Evolutionary conservation across 2,113 vertebrate species (phyloP), one percentile per base, ranked within the genome.

Genomic region (Albula goreensis): DNA sequence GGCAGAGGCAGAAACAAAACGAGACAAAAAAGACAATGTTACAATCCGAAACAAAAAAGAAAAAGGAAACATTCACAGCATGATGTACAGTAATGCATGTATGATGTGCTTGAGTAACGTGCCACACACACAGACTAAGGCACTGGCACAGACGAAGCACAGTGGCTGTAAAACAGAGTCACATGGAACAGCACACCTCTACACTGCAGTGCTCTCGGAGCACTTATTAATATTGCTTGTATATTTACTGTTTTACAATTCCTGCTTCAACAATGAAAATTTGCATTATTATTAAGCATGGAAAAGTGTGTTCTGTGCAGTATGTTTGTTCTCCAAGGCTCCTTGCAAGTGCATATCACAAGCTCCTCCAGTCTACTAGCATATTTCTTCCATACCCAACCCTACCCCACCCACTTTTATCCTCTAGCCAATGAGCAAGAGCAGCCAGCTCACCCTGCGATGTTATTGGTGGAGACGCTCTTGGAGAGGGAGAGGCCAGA

Each of bases 381-480:
- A 12, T 15, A 8, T 0, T 15, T 60, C 57, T 0, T 15, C 17
- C 60, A 66, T 22, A 0, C 31, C 60, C 7, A 66, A 3, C 60
- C 60, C 60, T 5, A 19, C 60, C 60, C 60, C 60, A 19, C 60
- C 60, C 60, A 22, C 60, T 66, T 1, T 60, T 12, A 11, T 13
- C 56, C 17, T n/a, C 5, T 22, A 70, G 19, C 63, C n/a, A 70
- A 4, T 53, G 50, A n/a, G 31, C 83, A 12, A 25, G 13, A 60
- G 63, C 50, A 63, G 85, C 10, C 10, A 48, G 0, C 95, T 96
- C 89, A 98, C 98, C 97, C 98, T 0, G 96, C 94, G n/a, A 99
- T 98, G 90, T 99, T 98, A 92, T 97, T 98, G 81, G 97, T 98
- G 85, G 98, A 99, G 82, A 99, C 97, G 0, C 98, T 98, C 91